These are phyloP conservation scores for Cheiracanthium punctorium DNA, from an alignment of 2,888 invertebrate genomes.

Conservation along the genomic window DNA sequence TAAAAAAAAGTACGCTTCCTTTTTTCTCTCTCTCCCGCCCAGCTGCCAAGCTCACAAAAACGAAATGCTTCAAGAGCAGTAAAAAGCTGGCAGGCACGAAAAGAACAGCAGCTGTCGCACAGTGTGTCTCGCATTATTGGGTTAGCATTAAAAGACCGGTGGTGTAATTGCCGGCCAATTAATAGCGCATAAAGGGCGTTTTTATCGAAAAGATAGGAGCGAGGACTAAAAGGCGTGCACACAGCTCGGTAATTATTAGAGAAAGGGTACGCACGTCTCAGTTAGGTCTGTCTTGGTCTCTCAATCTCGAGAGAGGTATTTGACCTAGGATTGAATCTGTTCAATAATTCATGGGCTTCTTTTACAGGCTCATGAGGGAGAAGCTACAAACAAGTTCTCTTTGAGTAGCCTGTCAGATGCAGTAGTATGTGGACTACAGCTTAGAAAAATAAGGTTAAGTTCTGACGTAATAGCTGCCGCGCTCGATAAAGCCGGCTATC, in stretches of 20 bases:
- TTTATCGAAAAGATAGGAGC: neutral
- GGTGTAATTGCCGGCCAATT: neutral
- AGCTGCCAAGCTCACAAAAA: neutral
- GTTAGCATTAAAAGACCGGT: neutral
- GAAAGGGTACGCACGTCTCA: neutral
- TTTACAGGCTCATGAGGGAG: no score
- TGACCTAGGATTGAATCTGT: no score
- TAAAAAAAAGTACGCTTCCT: neutral
- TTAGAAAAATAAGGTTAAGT: no score
- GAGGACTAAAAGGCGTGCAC: neutral
- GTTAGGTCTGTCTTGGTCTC: neutral
- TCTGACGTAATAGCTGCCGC: no score
- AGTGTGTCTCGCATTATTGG: neutral
- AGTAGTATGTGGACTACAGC: no score
- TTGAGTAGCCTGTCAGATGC: no score
- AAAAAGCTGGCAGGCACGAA: neutral
- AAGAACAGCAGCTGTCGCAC: neutral
- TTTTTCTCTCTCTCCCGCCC: neutral
- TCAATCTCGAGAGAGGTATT: no score
- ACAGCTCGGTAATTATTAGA: neutral
- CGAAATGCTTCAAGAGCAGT: neutral
- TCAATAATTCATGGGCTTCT: no score
- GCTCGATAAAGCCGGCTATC: no score
- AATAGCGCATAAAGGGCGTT: neutral
- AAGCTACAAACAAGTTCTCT: no score